Evolutionary conservation across 2,113 vertebrate genomes (phyloP).

Genomic region (Athene cunicularia): DNA sequence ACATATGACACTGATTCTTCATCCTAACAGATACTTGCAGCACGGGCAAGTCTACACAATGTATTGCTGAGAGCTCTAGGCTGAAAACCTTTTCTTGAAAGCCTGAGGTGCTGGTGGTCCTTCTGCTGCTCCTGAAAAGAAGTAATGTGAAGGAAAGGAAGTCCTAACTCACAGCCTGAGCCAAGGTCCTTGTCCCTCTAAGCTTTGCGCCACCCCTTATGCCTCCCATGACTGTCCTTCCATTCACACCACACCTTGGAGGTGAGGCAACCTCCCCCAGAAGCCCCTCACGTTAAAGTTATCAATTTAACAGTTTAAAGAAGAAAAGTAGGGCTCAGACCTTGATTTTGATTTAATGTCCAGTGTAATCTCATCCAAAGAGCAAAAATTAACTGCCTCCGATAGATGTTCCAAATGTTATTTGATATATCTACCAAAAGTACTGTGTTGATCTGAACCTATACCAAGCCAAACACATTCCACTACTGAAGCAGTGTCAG

Average conservation of each 20-base stretch:
- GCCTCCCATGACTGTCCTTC: neutral
- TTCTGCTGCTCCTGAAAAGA: neutral
- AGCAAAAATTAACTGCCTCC: neutral
- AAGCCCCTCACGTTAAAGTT: neutral
- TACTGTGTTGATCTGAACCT: neutral
- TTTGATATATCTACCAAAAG: neutral
- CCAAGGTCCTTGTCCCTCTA: neutral
- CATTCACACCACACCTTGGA: neutral
- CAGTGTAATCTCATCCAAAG: neutral
- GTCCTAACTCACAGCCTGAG: neutral
- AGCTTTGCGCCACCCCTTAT: neutral
- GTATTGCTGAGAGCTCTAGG: neutral
- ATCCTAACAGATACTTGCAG: neutral
- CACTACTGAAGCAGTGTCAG: neutral
- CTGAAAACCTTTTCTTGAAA: neutral
- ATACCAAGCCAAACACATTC: neutral
- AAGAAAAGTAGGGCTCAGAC: neutral
- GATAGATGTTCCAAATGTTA: neutral
- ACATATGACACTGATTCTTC: neutral
- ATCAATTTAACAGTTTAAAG: neutral
- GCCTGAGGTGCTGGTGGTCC: neutral
- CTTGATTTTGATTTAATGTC: neutral
- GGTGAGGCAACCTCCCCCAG: neutral
- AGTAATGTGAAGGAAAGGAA: neutral
- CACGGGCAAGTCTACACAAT: neutral